Base-by-base conservation (phyloP, 2,888 invertebrate genomes). In the Nowickia ferox region DNA sequence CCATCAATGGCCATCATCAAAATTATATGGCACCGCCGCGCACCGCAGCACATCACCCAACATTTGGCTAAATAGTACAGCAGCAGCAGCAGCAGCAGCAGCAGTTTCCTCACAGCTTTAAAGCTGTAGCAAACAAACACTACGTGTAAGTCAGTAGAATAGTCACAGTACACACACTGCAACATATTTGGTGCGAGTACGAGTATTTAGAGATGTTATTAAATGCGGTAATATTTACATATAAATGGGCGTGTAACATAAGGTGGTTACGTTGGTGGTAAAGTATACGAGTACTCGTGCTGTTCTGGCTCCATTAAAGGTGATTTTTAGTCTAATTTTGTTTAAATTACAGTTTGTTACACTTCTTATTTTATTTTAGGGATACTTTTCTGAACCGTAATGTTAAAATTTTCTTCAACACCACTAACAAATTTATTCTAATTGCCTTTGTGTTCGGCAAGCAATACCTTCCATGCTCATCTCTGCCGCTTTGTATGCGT, bases 211-310 rank as follows among this genome's bases (percentile, higher is more conserved):
- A 74, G 72, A 74, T 68, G 38, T 71, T 76, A 51, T 76, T 79
- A 86, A 86, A 83, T 86, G 65, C 57, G 77, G 66, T 46, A 81
- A 63, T 30, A 82, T 91, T 91, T 91, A 90, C 91, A 91, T 91
- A 91, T 88, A 92, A 91, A 91, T 92, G 92, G 91, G 89, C 90
- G 91, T 75, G 75, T 88, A 89, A 88, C 91, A 90, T 89, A 90
- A 90, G 91, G 86, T 84, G 84, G 83, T 80, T 87, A 75, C 74
- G 81, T 71, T 71, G 71, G 46, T 65, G 69, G 71, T 11, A 66
- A 80, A 59, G 76, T 65, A 46, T 55, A n/a, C n/a, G n/a, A n/a
- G n/a, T n/a, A 69, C 6, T 30, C 30, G 30, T 30, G 30, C 22
- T 42, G 2, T 59, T 46, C 30, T 40, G 65, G 69, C 75, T 81